Base-by-base conservation (phyloP, 2,888 invertebrate species). In the Dasypogon diadema region DNA sequence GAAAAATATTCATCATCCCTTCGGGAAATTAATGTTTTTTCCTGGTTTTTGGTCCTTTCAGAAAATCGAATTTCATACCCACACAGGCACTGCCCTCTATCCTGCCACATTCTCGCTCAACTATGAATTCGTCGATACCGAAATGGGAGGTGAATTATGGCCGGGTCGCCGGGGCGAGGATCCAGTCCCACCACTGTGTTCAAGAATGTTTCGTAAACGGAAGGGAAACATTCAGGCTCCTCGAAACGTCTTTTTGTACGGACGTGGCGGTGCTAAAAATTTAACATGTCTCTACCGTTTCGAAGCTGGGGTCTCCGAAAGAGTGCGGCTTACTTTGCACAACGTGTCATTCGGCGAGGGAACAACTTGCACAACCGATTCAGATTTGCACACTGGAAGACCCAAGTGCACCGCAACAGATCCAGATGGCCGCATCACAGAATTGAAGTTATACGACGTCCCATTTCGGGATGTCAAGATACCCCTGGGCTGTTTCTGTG, bases 91-190 rank as follows among this genome's bases (percentile, higher is more conserved):
- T 1, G 94, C 94, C 1, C 89, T 95, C 12, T 93, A 94, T 81
- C 94, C 93, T 2, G 90, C 92, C 2, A 88, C 89, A 6, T 93
- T 93, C 83, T 87, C 90, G 72, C 83, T 92, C 60, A 92, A 93
- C 81, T 95, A 94, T 84, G 95, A 95, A 85, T 95, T 95, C 83
- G 90, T 95, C 21, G 94, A 95, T 83, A 94, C 94, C 1, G 88
- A 92, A 48, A 88, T 93, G 77, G 92, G 92, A 30, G 94, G 94
- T 12, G 90, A 90, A 76, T 86, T 88, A 6, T 90, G 92, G 89
- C 86, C 88, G 1, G 87, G 87, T 0, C 83, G 85, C 24, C 85
- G 86, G 5, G 86, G 85, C 48, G 86, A 86, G 48, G 84, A 84
- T 76, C 88, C 89, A 8, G 85, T 84, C 30, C 85, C 86, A 55